Evolutionary conservation across 1,140 invertebrate species (phyloP).

Genomic region (Zelostemma sp.): DNA sequence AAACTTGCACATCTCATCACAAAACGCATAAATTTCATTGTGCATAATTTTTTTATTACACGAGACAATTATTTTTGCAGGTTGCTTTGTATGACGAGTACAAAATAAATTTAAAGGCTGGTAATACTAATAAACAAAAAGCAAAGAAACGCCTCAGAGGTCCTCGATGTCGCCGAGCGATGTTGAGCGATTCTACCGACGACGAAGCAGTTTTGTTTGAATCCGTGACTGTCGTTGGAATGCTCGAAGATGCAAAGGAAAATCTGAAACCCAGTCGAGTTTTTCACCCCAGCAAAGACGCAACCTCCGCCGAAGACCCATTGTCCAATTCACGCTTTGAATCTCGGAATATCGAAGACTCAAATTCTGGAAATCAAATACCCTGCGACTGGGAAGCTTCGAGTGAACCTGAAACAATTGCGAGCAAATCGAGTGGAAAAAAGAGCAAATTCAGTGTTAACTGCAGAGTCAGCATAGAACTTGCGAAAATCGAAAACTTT

Average conservation of each 20-base stretch:
- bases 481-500: conserved; percentile 55
- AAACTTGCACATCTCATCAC: no score
- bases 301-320: no score
- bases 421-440: neutral
- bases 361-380: neutral
- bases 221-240: neutral
- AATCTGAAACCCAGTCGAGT: neutral
- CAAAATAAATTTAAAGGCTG: conserved; percentile 14
- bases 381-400: no score
- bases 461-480: conserved; percentile 62
- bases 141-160: conserved; percentile 4
- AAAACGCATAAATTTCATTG: no score
- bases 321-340: no score
- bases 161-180: conserved; percentile 8
- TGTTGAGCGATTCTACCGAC: neutral
- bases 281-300: no score
- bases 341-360: neutral
- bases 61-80: conserved; percentile 39
- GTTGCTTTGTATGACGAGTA: conserved; percentile 45
- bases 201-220: neutral
- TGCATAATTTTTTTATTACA: no score
- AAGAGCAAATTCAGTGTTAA: conserved; percentile 16
- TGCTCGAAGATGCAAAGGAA: neutral
- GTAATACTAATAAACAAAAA: neutral
- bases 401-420: neutral